Evolutionary conservation across 2,113 vertebrate species (phyloP), one percentile per base, ranked within the genome.

Genomic region (Saccopteryx bilineata): DNA sequence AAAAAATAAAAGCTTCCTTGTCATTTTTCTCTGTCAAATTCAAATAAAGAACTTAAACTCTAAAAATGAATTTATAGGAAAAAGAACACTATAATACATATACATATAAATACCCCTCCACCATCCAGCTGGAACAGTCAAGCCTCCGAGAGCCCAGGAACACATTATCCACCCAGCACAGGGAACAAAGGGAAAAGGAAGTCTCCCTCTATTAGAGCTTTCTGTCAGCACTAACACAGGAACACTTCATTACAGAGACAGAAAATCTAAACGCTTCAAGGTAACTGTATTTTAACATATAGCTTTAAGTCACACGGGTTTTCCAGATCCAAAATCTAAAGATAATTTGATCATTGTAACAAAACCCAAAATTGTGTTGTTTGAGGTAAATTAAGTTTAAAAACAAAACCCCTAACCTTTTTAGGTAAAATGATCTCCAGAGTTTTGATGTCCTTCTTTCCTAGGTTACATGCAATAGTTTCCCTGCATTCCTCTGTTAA

Each of bases 401-500:
- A 93, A 93, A 65, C 79, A 90, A 96, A 80, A 39, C 10, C 28
- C 15, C 26, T 21, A 91, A 94, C 18, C 19, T 72, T 17, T 54
- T 86, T 72, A 63, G 72, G 52, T 63, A 96, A 94, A 89, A 3
- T 5, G 46, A 46, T 88, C 94, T 95, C 79, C 0, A 58, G 86
- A 85, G 90, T 96, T 94, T 76, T 52, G 52, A 87, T 80, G 91
- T 61, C 87, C 79, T 97, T 96, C 91, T 91, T 50, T 79, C 60
- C 28, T 74, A 95, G 91, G 93, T 97, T 96, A 97, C 63, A 75
- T 56, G 94, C 94, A 97, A 95, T 1, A 86, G 95, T 86, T 93
- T 61, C 72, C 90, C 97, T 76, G 88, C 96, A 98, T 98, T 98
- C 98, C 97, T 98, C 90, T 90, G 93, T 85, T 86, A 78, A 86